Percentiles rank a stretch among this genome's conserved stretches.
phyloP scores from a whole-genome alignment of 2,797 vertebrate species.

The Silurus aristotelis region DNA sequence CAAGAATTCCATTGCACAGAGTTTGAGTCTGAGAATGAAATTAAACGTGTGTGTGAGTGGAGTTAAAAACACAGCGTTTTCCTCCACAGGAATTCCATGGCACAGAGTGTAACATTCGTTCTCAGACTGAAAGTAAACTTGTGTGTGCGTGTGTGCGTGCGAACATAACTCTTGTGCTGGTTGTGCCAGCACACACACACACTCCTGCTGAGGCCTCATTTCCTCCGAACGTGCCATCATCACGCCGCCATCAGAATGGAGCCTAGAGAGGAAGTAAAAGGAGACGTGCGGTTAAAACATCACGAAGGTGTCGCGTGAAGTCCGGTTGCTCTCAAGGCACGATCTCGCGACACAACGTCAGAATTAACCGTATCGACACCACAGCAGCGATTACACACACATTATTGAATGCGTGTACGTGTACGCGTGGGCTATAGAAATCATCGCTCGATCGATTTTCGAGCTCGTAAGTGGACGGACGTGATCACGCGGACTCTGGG shows the following conservation, averaged over 20 bases:
- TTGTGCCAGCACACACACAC: neutral
- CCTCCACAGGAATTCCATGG: conserved; percentile 3
- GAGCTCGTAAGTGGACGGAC: neutral
- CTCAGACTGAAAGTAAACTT: conserved; percentile 7
- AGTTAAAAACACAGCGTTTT: too few species aligned
- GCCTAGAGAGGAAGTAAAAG: neutral
- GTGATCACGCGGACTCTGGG: neutral
- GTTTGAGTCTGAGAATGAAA: too few species aligned
- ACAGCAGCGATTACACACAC: neutral
- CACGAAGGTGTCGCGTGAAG: neutral
- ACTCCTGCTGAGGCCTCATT: neutral
- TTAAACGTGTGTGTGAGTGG: too few species aligned
- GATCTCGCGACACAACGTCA: too few species aligned
- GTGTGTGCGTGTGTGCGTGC: neutral
- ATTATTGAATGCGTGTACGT: neutral
- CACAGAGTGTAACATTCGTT: neutral
- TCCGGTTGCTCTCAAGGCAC: neutral
- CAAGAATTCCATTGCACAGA: conserved; percentile 22
- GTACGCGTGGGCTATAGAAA: neutral
- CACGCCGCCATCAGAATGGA: neutral
- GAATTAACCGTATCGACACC: neutral
- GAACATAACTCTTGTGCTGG: neutral
- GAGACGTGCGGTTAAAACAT: neutral
- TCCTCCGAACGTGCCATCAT: neutral
- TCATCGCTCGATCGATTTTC: neutral